Evolutionary conservation across 2,113 vertebrate genomes (phyloP).

Genomic region (Stigmatopora argus): DNA sequence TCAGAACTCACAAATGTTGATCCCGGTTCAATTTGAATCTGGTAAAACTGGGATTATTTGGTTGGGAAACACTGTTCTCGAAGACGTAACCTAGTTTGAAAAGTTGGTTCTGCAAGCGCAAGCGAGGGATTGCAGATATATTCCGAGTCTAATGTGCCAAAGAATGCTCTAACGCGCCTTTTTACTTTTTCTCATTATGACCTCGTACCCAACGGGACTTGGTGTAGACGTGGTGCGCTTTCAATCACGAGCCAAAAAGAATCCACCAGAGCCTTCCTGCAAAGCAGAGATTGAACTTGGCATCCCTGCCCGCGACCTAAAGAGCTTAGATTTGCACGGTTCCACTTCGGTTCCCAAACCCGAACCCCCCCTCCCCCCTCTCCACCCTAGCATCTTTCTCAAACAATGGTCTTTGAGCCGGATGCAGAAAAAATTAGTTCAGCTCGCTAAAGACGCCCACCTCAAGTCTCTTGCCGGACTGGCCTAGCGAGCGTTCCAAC

Average conservation of each 20-base stretch:
- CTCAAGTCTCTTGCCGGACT: constrained; percentile 82
- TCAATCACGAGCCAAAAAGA: constrained; percentile 7
- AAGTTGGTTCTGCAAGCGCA: constrained; percentile 42
- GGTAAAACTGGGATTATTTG: no score
- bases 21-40: no score
- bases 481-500: constrained; percentile 84
- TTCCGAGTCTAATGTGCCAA: constrained; percentile 48
- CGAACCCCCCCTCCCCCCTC: neutral
- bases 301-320: constrained; percentile 42
- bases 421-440: neutral
- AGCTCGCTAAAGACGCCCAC: constrained; percentile 49
- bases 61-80: no score
- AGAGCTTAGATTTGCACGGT: constrained; percentile 39
- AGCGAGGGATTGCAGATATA: constrained; percentile 38
- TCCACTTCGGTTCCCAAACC: constrained; percentile 29
- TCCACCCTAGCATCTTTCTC: neutral
- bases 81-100: constrained; percentile 22
- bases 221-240: constrained; percentile 2
- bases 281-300: constrained; percentile 39
- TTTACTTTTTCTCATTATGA: constrained; percentile 38
- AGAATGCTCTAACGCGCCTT: constrained; percentile 49
- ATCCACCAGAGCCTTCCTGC: constrained; percentile 31
- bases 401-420: neutral
- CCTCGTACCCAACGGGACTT: constrained; percentile 37
- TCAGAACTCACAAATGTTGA: no score